Evolutionary conservation across 2,113 vertebrate genomes (phyloP).

Genomic region (Nothobranchius furzeri): DNA sequence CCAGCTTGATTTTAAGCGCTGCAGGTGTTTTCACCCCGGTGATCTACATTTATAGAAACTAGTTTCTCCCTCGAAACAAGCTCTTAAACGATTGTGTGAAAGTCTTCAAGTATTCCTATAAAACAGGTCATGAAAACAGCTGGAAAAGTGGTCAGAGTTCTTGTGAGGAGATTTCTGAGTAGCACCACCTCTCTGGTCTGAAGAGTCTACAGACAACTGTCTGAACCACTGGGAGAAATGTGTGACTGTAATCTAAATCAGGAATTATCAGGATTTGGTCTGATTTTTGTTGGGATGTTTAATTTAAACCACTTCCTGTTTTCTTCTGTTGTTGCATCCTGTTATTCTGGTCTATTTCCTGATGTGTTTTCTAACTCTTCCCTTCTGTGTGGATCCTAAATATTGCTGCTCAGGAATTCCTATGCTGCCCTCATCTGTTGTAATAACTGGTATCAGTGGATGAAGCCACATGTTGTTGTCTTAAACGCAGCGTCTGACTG

Average conservation of each 20-base stretch:
- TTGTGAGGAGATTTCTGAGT: conserved; percentile 9
- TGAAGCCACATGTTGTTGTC: conserved; percentile 30
- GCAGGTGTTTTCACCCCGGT: no score
- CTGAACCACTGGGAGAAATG: background rate
- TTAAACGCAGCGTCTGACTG: conserved; percentile 45
- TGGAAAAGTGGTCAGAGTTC: conserved; percentile 31
- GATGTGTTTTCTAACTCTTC: conserved; percentile 27
- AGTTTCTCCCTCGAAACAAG: background rate
- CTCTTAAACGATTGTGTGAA: background rate
- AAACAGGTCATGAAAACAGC: conserved; percentile 18
- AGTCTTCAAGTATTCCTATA: conserved; percentile 16
- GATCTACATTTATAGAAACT: no score
- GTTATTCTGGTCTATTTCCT: conserved; percentile 10
- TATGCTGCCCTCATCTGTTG: conserved; percentile 41
- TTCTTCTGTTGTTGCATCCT: background rate
- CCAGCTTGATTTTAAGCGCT: no score
- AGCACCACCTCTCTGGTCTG: conserved; percentile 22
- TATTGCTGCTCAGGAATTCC: conserved; percentile 42
- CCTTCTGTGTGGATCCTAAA: conserved; percentile 15
- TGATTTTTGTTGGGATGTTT: conserved; percentile 15
- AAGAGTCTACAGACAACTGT: conserved; percentile 23
- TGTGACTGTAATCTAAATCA: conserved; percentile 12
- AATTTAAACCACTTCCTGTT: conserved; percentile 20
- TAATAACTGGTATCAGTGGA: conserved; percentile 24
- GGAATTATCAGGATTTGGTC: background rate